Evolutionary conservation across 2,888 invertebrate species (phyloP).

Genomic region (Ennomos fuscantarius): DNA sequence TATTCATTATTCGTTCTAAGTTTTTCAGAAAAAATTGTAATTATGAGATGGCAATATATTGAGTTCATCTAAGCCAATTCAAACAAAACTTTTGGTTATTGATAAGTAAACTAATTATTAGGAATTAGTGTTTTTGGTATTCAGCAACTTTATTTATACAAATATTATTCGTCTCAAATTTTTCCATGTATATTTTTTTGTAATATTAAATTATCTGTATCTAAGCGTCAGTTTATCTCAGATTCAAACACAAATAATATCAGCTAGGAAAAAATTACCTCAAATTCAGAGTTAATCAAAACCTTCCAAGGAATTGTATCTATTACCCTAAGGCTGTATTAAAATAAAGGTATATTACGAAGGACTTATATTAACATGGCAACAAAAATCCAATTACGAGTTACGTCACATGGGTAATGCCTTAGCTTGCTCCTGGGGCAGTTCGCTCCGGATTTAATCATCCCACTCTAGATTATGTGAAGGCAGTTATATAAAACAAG

Average conservation of each 20-base stretch:
- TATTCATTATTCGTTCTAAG: too few species aligned
- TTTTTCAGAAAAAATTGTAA: too few species aligned
- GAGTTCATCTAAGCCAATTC: too few species aligned
- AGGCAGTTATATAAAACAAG: constrained; percentile 21
- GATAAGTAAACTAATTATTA: too few species aligned
- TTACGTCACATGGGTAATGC: constrained; percentile 54
- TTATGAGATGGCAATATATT: too few species aligned
- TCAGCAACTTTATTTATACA: too few species aligned
- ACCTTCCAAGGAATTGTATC: constrained; percentile 24
- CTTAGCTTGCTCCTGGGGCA: constrained; percentile 51
- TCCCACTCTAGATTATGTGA: constrained; percentile 29
- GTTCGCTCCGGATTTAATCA: constrained; percentile 45
- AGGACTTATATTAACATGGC: constrained; percentile 45
- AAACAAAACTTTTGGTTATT: too few species aligned
- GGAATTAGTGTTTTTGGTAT: too few species aligned
- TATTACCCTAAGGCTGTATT: constrained; percentile 24
- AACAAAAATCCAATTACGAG: constrained; percentile 60
- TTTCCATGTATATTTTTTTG: too few species aligned
- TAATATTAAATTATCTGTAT: too few species aligned
- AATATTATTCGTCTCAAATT: too few species aligned
- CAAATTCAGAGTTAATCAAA: constrained; percentile 23
- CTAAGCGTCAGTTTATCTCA: constrained; percentile 12
- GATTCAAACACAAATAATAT: constrained; percentile 7
- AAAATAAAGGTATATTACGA: constrained; percentile 30
- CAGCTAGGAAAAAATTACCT: constrained; percentile 7